Percentiles rank a stretch among this genome's conserved stretches.
Conservation (phyloP, 1,140 invertebrate genomes). For the Drosophila kohkoa region DNA sequence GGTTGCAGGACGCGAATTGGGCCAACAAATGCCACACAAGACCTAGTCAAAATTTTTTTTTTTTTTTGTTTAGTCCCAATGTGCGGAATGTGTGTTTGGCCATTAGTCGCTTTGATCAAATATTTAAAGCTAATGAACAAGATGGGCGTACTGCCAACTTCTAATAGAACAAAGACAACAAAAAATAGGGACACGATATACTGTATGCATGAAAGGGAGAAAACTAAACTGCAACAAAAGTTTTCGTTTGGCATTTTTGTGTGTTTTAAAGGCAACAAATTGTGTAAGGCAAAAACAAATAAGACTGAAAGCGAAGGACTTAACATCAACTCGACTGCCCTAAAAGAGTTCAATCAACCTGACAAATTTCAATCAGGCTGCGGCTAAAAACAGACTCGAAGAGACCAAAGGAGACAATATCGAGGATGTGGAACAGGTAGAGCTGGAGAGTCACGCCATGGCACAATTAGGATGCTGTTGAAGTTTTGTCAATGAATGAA, state of each 20-base stretch:
- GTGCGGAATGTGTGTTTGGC: slow-evolving; percentile 27
- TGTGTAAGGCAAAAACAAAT: slow-evolving; percentile 3
- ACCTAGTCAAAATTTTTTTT: slow-evolving; percentile 12
- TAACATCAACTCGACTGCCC: slow-evolving; percentile 20
- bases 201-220: not conserved
- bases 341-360: slow-evolving; percentile 73
- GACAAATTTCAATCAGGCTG: slow-evolving; percentile 74
- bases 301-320: slow-evolving; percentile 18
- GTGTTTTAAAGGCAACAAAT: slow-evolving; percentile 49
- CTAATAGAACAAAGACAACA: slow-evolving; percentile 31
- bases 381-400: slow-evolving; percentile 54
- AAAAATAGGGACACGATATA: slow-evolving; percentile 14
- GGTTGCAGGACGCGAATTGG: slow-evolving; percentile 33
- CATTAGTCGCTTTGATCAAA: slow-evolving; percentile 75
- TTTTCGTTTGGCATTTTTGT: slow-evolving; percentile 49
- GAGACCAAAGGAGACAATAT: not conserved
- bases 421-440: slow-evolving; percentile 1
- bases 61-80: not conserved
- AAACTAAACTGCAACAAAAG: slow-evolving; percentile 43
- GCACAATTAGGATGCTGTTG: slow-evolving; percentile 75
- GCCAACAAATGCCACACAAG: slow-evolving; percentile 27
- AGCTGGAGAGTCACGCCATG: slow-evolving; percentile 60
- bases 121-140: slow-evolving; percentile 78
- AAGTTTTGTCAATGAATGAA: slow-evolving; percentile 77
- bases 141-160: slow-evolving; percentile 53